phyloP scores from a whole-genome alignment of 2,797 vertebrate genomes.

The Gallinago nigripennis region DNA sequence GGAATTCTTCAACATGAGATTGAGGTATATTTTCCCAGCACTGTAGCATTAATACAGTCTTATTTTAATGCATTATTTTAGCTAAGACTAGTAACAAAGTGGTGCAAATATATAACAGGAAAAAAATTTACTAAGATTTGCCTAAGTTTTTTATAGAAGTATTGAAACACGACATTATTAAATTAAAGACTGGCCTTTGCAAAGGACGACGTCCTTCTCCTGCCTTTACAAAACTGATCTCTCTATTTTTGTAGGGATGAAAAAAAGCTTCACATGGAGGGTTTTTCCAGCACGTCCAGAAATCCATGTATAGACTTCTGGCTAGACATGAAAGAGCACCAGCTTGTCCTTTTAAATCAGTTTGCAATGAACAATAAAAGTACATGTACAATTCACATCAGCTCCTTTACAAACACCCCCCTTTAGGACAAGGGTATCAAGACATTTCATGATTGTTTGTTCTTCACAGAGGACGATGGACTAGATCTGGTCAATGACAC shows the following conservation, averaged over 20 bases:
- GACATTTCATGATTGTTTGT: accelerated
- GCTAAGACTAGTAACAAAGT: neutral
- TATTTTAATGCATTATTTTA: neutral
- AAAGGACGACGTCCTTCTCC: neutral
- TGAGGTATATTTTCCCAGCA: neutral
- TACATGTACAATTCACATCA: neutral
- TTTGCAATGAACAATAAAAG: neutral
- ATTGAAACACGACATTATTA: neutral
- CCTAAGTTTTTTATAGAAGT: neutral
- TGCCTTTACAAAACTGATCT: neutral
- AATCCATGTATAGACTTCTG: slow-evolving; percentile 32
- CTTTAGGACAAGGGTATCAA: accelerated
- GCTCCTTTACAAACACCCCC: accelerated
- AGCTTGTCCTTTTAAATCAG: neutral
- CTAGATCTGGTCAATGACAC: neutral
- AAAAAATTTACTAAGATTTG: neutral
- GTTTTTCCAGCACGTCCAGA: neutral
- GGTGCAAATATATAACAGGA: neutral
- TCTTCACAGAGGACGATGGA: neutral
- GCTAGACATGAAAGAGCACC: neutral
- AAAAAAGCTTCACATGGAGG: neutral
- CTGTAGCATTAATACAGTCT: neutral
- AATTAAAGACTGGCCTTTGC: neutral
- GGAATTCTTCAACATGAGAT: neutral
- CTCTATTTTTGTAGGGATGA: neutral